These are phyloP conservation scores for Euproctis similis DNA, from an alignment of 2,888 invertebrate genomes.

Conservation along the genomic window DNA sequence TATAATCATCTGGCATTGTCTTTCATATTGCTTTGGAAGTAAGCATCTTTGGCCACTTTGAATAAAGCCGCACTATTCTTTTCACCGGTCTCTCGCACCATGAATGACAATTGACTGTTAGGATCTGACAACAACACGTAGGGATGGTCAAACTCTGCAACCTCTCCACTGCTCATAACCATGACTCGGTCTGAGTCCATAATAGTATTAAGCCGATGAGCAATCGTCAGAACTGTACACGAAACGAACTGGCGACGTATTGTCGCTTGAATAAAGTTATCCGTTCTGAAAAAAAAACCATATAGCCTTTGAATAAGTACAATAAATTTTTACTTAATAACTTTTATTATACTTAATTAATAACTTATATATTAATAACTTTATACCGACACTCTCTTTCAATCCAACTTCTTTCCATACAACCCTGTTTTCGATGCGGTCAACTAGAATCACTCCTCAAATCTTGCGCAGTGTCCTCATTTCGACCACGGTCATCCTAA, in stretches of 20 bases:
- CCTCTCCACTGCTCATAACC: constrained; percentile 77
- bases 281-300: constrained; percentile 75
- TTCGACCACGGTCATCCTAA: no score
- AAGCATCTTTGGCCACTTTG: constrained; percentile 64
- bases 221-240: constrained; percentile 93
- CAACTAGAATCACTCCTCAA: no score
- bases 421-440: no score
- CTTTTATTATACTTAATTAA: no score
- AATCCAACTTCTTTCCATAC: no score
- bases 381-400: no score
- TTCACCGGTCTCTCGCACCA: constrained; percentile 78
- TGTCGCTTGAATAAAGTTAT: constrained; percentile 87
- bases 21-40: constrained; percentile 48
- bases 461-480: no score
- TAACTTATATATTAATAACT: no score
- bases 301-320: no score
- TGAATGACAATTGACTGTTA: constrained; percentile 69
- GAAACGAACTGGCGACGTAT: constrained; percentile 85
- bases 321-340: no score
- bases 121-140: constrained; percentile 70
- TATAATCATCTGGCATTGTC: constrained; percentile 37
- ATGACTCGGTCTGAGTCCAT: constrained; percentile 90
- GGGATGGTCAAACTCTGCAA: constrained; percentile 80
- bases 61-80: constrained; percentile 66
- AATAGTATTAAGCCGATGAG: constrained; percentile 94